Evolutionary conservation across 2,888 invertebrate genomes (phyloP).

Genomic region (Drosophila pseudotalamancana): DNA sequence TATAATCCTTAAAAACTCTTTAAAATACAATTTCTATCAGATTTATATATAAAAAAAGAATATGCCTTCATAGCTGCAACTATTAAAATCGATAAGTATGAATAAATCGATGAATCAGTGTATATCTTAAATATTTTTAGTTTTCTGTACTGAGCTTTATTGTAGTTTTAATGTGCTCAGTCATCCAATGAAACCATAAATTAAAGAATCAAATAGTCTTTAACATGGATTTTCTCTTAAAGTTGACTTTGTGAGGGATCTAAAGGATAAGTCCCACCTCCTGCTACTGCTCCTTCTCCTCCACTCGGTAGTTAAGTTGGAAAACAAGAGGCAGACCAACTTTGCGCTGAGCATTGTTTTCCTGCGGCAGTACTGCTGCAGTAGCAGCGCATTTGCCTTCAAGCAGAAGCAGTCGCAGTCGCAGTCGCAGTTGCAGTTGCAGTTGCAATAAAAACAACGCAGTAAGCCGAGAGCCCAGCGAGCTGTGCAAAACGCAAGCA

Average conservation of each 20-base stretch:
- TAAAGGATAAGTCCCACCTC: conserved; percentile 5
- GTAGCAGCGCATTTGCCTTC: conserved; percentile 5
- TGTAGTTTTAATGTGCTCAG: too few relatives aligned
- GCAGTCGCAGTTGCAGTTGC: conserved; percentile 2
- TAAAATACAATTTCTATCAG: too few relatives aligned
- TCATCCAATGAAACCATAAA: not conserved
- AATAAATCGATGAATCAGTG: too few relatives aligned
- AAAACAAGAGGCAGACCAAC: conserved; percentile 2
- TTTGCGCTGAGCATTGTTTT: conserved; percentile 14
- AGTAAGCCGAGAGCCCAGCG: conserved; percentile 19
- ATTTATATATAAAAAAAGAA: too few relatives aligned
- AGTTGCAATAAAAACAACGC: conserved; percentile 16
- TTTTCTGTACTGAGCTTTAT: too few relatives aligned
- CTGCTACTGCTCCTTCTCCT: not conserved
- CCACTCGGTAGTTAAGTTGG: not conserved
- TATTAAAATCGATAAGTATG: too few relatives aligned
- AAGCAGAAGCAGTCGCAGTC: conserved; percentile 7
- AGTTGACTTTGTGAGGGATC: conserved; percentile 2
- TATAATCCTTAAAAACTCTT: too few relatives aligned
- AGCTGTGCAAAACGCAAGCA: conserved; percentile 38
- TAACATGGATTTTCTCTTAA: not conserved
- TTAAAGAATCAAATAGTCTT: not conserved
- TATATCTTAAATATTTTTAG: too few relatives aligned
- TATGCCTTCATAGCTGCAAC: too few relatives aligned
- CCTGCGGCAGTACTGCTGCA: conserved; percentile 18